These are phyloP conservation scores for Lophius piscatorius DNA, from an alignment of 2,113 vertebrate species.

Conservation along the genomic window DNA sequence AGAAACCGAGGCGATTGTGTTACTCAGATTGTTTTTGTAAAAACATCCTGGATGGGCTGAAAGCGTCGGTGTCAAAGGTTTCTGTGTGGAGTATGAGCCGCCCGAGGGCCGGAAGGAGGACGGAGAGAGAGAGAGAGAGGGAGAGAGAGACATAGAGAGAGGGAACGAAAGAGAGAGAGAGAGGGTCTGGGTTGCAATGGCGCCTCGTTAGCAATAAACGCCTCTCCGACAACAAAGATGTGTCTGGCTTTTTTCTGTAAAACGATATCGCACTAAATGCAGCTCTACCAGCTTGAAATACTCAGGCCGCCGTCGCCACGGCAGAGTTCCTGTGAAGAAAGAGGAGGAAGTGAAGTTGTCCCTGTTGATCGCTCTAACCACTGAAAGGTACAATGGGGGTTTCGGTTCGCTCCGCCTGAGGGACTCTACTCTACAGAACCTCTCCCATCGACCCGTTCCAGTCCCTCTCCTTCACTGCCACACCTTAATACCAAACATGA, in stretches of 20 bases:
- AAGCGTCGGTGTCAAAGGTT: conserved; percentile 38
- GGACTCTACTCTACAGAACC: too few species aligned
- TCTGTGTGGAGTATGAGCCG: conserved; percentile 39
- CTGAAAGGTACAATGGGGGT: too few species aligned
- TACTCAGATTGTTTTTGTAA: conserved; percentile 56
- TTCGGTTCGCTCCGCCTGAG: too few species aligned
- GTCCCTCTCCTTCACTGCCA: too few species aligned
- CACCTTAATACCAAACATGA: too few species aligned
- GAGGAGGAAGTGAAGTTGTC: too few species aligned
- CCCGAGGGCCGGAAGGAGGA: conserved; percentile 37
- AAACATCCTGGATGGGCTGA: conserved; percentile 59
- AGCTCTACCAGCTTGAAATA: too few species aligned
- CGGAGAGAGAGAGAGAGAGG: conserved; percentile 25
- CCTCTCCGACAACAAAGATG: conserved; percentile 6
- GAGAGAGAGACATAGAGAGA: conserved; percentile 28
- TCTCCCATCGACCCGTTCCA: too few species aligned
- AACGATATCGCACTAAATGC: neutral
- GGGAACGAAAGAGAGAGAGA: too few species aligned
- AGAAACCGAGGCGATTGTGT: conserved; percentile 30
- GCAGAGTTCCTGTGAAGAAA: too few species aligned
- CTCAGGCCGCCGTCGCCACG: too few species aligned
- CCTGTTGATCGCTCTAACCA: too few species aligned
- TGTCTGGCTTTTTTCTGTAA: neutral
- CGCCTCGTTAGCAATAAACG: conserved; percentile 8
- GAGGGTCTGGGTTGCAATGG: neutral